Base-by-base conservation (phyloP, 2,113 vertebrate genomes). In the Phocoena phocoena region DNA sequence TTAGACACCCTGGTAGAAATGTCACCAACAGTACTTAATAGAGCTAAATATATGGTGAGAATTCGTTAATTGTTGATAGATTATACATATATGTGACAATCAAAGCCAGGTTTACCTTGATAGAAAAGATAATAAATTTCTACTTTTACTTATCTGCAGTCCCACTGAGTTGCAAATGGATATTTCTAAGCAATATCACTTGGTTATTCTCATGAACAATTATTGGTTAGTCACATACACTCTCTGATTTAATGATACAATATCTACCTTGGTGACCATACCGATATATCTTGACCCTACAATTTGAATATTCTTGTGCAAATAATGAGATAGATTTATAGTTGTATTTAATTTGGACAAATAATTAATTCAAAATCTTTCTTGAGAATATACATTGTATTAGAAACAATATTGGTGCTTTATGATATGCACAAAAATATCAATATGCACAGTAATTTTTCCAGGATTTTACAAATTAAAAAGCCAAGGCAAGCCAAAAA, bases 381-480 rank as follows among this genome's bases (percentile, higher is more conserved):
- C 84, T 65, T 68, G 21, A 63, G 58, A 60, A 8, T 68, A 95
- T 68, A 55, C 6, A 18, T 26, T 88, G 4, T 76, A 71, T 53
- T 76, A 63, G 58, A 87, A 93, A 70, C 1, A 70, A 41, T 92
- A 68, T 53, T 20, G 41, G 20, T 2, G 15, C 31, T 84, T 93
- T 87, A 70, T 92, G 25, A 86, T 73, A 73, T 8, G 62, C 25
- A 81, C 15, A 90, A 67, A 73, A 80, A 20, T 80, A 15, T 73
- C 1, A 77, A 63, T 89, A 38, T 79, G 26, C 23, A 79, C 28
- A 81, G 41, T 71, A 79, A 95, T 60, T 83, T 38, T 68, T 90
- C 41, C 17, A 60, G 8, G 23, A 74, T 83, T 89, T 90, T 58
- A 86, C 44, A 92, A 92, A 84, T 80, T 74, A 70, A 95, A 97